A percentile compares a stretch with the other conserved stretches of the same genome.
Evolutionary conservation across 2,113 vertebrate species (phyloP).

Genomic region (Donacobius atricapilla): DNA sequence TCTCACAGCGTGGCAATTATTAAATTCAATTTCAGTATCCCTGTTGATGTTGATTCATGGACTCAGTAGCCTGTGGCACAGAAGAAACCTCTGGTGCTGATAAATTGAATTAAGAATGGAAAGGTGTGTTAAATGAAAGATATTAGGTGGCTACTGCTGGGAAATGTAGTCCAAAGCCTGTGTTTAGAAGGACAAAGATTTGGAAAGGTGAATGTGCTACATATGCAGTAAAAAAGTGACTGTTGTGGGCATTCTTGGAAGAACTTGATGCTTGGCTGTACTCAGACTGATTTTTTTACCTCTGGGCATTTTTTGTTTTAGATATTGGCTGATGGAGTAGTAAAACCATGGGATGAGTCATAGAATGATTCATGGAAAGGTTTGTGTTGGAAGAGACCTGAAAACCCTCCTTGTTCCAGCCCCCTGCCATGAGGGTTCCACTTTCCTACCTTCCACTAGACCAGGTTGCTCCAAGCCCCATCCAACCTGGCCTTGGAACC

Average conservation of each 20-base stretch:
- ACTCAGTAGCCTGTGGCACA: not conserved
- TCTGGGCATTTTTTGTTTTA: not conserved
- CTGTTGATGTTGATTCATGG: not conserved
- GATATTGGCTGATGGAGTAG: not conserved
- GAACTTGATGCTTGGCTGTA: not conserved
- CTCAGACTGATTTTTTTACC: not conserved
- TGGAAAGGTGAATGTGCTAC: not conserved
- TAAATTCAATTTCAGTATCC: not conserved
- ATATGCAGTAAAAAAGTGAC: not conserved
- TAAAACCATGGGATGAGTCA: not conserved
- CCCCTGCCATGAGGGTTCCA: not conserved
- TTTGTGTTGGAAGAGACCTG: not conserved
- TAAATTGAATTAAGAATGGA: not conserved
- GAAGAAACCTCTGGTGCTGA: not conserved
- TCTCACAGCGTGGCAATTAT: not conserved
- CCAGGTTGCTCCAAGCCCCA: not conserved
- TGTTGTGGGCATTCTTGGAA: not conserved
- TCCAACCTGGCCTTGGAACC: not conserved
- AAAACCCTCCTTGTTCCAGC: not conserved
- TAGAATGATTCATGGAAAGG: not conserved
- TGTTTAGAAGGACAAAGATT: not conserved
- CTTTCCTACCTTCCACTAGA: accelerated
- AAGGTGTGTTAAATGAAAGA: not conserved
- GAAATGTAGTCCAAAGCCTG: not conserved
- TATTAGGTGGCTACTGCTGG: not conserved